Evolutionary conservation across 2,797 vertebrate genomes (phyloP), one percentile per base, ranked within the genome.

Genomic region (Rhinella marina): DNA sequence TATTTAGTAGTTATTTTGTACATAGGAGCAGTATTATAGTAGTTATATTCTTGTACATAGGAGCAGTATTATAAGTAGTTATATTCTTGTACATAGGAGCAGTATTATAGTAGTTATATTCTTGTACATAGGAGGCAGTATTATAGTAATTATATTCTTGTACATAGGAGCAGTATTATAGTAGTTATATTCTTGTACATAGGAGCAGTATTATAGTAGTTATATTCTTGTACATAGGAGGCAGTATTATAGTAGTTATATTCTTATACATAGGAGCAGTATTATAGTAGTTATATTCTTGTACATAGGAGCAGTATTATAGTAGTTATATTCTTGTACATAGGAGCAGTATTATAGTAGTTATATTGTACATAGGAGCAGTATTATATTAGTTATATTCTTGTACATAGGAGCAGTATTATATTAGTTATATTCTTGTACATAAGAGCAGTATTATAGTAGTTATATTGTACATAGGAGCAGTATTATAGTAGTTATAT

Each of bases 81-180:
- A 17, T 70, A 70, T 70, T 32, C 27, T 70, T 70, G 66, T 70
- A 70, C 14, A 29, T 70, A 70, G 66, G 14, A 64, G 25, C 25
- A 29, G 64, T 68, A 68, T 27, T 68, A 68, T 68, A 68, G 64
- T 29, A 68, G 68, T 32, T 70, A 70, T 32, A 70, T 70, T 70
- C 68, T 70, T 70, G 68, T 70, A 70, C 21, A 70, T 70, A 70
- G 68, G 68, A 23, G 29, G 66, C 16, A 70, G 27, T 70, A 70
- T 70, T 70, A 70, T 70, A 70, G 68, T 70, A 70, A 4, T 70
- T 70, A 70, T 32, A 70, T 70, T 70, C 68, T 70, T 70, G 27
- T 70, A 70, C 16, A 70, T 70, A 70, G 27, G 68, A 19, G 68
- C 14, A 70, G 68, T 70, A 70, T 70, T 70, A 70, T 70, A 70